Percentiles rank a stretch among this genome's conserved stretches.
phyloP scores from a whole-genome alignment of 2,797 vertebrate genomes.

The Rallus crepitans region DNA sequence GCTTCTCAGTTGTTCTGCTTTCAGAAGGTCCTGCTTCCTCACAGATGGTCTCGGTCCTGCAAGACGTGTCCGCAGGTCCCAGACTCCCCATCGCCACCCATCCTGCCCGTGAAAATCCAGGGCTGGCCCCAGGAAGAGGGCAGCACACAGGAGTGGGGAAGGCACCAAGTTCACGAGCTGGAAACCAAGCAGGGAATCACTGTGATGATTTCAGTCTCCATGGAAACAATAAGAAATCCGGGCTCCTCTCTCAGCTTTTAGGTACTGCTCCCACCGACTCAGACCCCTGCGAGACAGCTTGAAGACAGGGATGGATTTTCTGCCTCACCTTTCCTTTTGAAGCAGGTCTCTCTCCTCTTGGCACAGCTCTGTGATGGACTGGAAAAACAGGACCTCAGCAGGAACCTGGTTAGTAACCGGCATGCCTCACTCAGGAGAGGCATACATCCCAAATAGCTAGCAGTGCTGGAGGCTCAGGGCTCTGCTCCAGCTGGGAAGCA shows the following conservation, averaged over 20 bases:
- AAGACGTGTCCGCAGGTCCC: not conserved
- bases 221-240: not conserved
- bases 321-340: not conserved
- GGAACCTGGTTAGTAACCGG: not conserved
- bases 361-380: not conserved
- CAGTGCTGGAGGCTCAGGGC: not conserved
- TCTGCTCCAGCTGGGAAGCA: not conserved
- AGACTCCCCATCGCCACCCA: not conserved
- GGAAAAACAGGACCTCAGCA: not conserved
- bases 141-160: fast-evolving
- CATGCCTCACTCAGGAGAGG: not conserved
- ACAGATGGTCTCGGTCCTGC: fast-evolving
- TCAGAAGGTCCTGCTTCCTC: not conserved
- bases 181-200: not conserved
- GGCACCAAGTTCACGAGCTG: not conserved
- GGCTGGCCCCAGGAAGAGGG: not conserved
- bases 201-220: not conserved
- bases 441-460: fast-evolving
- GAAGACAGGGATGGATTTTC: not conserved
- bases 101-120: not conserved
- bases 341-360: not conserved
- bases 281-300: not conserved
- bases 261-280: not conserved
- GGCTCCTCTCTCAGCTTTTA: not conserved
- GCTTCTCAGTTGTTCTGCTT: not conserved